These are phyloP conservation scores for Laupala kohalensis DNA, from an alignment of 1,140 invertebrate genomes.

Conservation along the genomic window DNA sequence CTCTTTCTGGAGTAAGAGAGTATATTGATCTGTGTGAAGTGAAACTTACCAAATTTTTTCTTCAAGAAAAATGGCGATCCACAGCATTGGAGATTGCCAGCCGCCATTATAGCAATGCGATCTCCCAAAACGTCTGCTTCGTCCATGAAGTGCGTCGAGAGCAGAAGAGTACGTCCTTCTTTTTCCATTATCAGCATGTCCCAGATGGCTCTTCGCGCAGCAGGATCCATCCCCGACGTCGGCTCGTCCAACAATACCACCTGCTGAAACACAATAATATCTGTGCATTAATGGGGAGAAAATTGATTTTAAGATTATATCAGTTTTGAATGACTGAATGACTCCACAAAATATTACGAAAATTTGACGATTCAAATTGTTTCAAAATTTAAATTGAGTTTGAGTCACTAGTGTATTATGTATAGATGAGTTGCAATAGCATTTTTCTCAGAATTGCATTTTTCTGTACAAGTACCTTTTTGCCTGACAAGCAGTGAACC, in stretches of 20 bases:
- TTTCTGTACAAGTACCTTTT: too few species aligned
- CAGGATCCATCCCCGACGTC: slow-evolving; percentile 43
- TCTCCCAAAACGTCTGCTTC: slow-evolving; percentile 51
- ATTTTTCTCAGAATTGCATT: too few species aligned
- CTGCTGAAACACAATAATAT: not conserved
- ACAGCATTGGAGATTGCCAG: slow-evolving; percentile 39
- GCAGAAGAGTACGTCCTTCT: slow-evolving; percentile 38
- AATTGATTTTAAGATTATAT: not conserved
- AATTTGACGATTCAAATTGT: too few species aligned
- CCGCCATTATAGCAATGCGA: slow-evolving; percentile 44
- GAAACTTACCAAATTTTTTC: slow-evolving; percentile 36
- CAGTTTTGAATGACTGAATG: not conserved
- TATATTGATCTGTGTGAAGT: too few species aligned
- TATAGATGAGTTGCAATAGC: too few species aligned
- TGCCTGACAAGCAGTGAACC: too few species aligned
- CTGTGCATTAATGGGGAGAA: too few species aligned
- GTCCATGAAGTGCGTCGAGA: slow-evolving; percentile 59
- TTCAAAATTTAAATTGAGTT: not conserved
- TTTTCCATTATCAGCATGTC: slow-evolving; percentile 35
- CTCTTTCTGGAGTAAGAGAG: too few species aligned
- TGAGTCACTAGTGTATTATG: too few species aligned
- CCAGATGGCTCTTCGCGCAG: slow-evolving; percentile 44
- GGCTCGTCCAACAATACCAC: slow-evolving; percentile 25
- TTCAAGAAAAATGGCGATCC: slow-evolving; percentile 42
- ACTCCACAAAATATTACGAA: not conserved